A percentile compares a stretch with the other conserved stretches of the same genome.
Evolutionary conservation across 2,113 vertebrate genomes (phyloP).

Genomic region (Austrofundulus limnaeus): DNA sequence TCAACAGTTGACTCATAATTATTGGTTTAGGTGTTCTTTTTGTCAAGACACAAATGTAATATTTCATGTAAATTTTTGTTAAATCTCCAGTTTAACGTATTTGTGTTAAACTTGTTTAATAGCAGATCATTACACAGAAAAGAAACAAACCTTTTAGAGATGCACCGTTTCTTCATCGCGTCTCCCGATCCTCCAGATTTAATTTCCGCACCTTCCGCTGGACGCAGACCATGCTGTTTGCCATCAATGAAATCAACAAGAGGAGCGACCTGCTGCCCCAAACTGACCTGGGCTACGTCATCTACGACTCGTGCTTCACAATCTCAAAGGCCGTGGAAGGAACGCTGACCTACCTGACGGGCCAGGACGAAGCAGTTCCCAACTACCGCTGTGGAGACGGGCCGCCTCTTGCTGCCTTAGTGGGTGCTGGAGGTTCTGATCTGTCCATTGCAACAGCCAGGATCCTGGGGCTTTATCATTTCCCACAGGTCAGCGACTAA

Average conservation of each 20-base stretch:
- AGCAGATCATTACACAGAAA: too few relatives aligned
- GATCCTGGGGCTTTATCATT: slow-evolving; percentile 85
- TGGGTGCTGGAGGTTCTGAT: slow-evolving; percentile 84
- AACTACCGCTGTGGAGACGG: slow-evolving; percentile 84
- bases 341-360: slow-evolving; percentile 82
- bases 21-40: too few relatives aligned
- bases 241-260: slow-evolving; percentile 83
- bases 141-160: background rate
- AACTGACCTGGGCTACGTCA: slow-evolving; percentile 83
- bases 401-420: slow-evolving; percentile 77
- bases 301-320: slow-evolving; percentile 86
- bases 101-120: background rate
- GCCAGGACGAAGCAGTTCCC: slow-evolving; percentile 85
- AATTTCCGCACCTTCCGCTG: slow-evolving; percentile 85
- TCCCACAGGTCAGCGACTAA: slow-evolving; percentile 78
- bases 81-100: too few relatives aligned
- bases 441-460: slow-evolving; percentile 84
- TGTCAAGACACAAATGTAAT: too few relatives aligned
- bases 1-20: too few relatives aligned
- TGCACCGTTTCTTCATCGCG: background rate
- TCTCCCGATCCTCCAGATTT: slow-evolving; percentile 74
- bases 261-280: slow-evolving; percentile 76
- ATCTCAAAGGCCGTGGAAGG: slow-evolving; percentile 86
- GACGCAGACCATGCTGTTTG: slow-evolving; percentile 87
- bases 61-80: too few relatives aligned